Evolutionary conservation across 1,140 invertebrate genomes (phyloP).

Genomic region (Lerema accius): DNA sequence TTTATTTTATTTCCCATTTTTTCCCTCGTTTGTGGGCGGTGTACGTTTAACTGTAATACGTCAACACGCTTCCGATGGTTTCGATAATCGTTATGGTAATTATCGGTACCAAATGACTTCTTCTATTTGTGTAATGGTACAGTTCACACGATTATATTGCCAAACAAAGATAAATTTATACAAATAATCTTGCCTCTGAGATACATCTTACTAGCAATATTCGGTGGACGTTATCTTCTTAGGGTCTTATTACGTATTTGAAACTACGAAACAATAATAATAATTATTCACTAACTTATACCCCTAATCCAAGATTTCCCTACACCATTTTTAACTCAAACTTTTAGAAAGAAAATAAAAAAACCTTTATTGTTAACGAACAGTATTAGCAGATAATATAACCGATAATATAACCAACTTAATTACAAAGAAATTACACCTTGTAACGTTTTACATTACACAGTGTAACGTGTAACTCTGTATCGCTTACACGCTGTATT

Average conservation of each 20-base stretch:
- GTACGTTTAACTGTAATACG: conserved; percentile 67
- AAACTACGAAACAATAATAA: no score
- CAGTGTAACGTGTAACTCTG: conserved; percentile 15
- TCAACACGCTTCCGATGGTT: conserved; percentile 61
- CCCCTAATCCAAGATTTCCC: no score
- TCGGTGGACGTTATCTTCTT: no score
- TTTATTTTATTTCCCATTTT: conserved; percentile 67
- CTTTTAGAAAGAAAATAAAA: no score
- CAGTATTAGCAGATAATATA: no score
- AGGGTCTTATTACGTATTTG: no score
- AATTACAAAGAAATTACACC: conserved; percentile 10
- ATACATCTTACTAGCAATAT: no score
- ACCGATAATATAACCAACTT: no score
- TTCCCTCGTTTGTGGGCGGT: conserved; percentile 58
- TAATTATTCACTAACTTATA: no score
- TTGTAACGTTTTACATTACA: conserved; percentile 11
- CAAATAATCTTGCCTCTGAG: no score
- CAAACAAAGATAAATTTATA: conserved; percentile 13
- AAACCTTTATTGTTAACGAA: no score
- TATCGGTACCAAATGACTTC: conserved; percentile 65
- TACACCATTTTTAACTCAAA: no score
- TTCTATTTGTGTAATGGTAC: conserved; percentile 43
- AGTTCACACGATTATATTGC: conserved; percentile 53
- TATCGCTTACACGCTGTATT: conserved; percentile 31
- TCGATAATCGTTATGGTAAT: conserved; percentile 66